Evolutionary conservation across 2,888 invertebrate species (phyloP), one percentile per base, ranked within the genome.

Genomic region (Standfussiana lucernea): DNA sequence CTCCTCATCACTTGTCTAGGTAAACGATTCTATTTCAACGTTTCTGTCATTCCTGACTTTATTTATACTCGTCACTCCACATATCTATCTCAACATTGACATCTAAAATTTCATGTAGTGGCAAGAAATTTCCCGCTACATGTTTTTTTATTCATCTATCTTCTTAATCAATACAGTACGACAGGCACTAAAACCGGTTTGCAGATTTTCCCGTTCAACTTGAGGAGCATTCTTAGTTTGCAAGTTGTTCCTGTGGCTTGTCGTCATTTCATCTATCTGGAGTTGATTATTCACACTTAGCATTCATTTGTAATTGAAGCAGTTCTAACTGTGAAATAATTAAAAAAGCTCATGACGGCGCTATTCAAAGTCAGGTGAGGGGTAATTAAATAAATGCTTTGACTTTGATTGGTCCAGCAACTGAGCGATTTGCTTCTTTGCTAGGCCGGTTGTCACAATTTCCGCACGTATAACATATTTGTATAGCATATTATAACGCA

Each of bases 351-450:
- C 6, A 40, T 50, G 67, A 50, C 11, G 40, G 59, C 5, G 21
- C 11, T 7, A 47, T 61, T 78, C 24, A 77, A 77, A 66, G 47
- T 50, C 37, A 40, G 7, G 61, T 8, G 47, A 10, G 1, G 6
- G 1, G 7, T 28, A 42, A 77, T 64, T 64, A 53, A 62, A 50
- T 75, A 64, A 76, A 28, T 53, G 24, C 62, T 75, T 42, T 40
- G n/a, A 76, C 21, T 62, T 45, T 50, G 61, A 67, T 77, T 50
- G 28, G 47, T 10, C 18, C 10, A 18, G 24, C 35, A 18, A 4
- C 47, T 28, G 1, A 32, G 37, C 8, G n/a, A 32, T 64, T 61
- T 40, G 35, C 24, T 61, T 50, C 15, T 47, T 40, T n/a, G 40
- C 56, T 76, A 6, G 24, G 45, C 64, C 11, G 32, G 24, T 69